phyloP scores from a whole-genome alignment of 2,888 invertebrate genomes.

The Flabesymbios commensalis region DNA sequence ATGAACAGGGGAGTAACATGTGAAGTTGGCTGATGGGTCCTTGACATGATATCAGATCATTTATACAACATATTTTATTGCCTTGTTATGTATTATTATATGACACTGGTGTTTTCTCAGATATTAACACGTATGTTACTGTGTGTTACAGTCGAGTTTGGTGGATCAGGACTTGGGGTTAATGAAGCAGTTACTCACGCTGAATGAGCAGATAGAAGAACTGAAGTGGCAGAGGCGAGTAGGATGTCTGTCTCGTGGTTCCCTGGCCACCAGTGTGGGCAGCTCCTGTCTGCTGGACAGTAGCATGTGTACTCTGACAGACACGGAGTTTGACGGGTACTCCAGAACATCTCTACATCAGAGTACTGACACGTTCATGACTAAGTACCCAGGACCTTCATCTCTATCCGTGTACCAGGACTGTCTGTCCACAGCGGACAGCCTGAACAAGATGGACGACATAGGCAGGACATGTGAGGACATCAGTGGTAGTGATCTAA shows the following conservation, averaged over 20 bases:
- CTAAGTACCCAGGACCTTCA: constrained; percentile 31
- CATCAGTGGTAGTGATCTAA: neutral
- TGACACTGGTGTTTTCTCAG: too few relatives aligned
- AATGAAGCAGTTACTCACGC: constrained; percentile 53
- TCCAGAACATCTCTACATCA: neutral
- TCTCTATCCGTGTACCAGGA: constrained; percentile 22
- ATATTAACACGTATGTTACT: too few relatives aligned
- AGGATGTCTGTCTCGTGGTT: neutral
- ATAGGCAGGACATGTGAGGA: neutral
- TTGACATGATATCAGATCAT: too few relatives aligned
- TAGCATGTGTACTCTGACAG: constrained; percentile 4
- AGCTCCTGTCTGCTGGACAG: neutral
- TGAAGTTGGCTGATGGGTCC: too few relatives aligned
- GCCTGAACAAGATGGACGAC: neutral
- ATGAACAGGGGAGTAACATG: too few relatives aligned
- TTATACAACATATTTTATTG: too few relatives aligned
- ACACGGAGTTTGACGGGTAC: constrained; percentile 1
- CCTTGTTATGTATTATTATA: too few relatives aligned
- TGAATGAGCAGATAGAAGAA: constrained; percentile 56
- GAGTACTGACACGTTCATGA: neutral
- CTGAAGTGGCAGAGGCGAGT: constrained; percentile 47
- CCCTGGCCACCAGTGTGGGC: neutral
- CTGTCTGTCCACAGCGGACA: neutral
- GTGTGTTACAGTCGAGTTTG: too few relatives aligned
- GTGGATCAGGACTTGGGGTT: constrained; percentile 55